These are phyloP conservation scores for Drosophila limbata DNA, from an alignment of 2,888 invertebrate species.

Conservation along the genomic window DNA sequence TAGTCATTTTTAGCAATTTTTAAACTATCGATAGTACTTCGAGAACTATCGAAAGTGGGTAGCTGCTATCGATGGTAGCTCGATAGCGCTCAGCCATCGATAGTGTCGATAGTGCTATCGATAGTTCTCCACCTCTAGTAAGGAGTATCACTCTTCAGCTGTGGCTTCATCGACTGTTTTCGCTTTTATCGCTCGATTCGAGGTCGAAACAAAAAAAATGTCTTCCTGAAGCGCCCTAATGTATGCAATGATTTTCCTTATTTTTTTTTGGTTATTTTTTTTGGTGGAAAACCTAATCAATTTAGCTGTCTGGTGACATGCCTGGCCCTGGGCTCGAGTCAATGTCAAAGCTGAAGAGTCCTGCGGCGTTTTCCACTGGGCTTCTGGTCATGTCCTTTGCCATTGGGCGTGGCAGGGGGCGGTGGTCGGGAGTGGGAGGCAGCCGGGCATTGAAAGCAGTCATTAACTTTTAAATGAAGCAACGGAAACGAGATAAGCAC, in stretches of 20 bases:
- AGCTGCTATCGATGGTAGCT: no score
- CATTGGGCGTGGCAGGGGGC: background rate
- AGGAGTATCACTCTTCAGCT: background rate
- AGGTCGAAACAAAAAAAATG: slow-evolving; percentile 9
- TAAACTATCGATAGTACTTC: no score
- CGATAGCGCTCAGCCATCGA: no score
- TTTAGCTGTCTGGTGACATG: slow-evolving; percentile 76
- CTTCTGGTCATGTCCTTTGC: slow-evolving; percentile 36
- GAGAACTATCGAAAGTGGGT: no score
- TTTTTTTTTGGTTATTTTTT: slow-evolving; percentile 17
- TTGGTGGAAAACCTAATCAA: slow-evolving; percentile 73
- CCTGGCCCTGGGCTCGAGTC: slow-evolving; percentile 10
- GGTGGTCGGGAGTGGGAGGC: background rate
- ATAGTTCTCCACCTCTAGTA: no score
- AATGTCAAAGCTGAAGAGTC: slow-evolving; percentile 46
- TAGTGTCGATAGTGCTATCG: no score
- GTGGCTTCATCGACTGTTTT: slow-evolving; percentile 41
- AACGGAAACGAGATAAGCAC: slow-evolving; percentile 82
- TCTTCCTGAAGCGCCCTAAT: slow-evolving; percentile 46
- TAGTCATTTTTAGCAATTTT: no score
- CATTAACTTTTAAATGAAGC: slow-evolving; percentile 82
- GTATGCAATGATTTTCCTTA: slow-evolving; percentile 65
- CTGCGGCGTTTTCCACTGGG: slow-evolving; percentile 4
- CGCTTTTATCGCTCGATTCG: slow-evolving; percentile 35
- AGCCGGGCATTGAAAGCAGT: slow-evolving; percentile 75